Evolutionary conservation across 1,140 invertebrate genomes (phyloP).

Genomic region (Caenorhabditis remanei): DNA sequence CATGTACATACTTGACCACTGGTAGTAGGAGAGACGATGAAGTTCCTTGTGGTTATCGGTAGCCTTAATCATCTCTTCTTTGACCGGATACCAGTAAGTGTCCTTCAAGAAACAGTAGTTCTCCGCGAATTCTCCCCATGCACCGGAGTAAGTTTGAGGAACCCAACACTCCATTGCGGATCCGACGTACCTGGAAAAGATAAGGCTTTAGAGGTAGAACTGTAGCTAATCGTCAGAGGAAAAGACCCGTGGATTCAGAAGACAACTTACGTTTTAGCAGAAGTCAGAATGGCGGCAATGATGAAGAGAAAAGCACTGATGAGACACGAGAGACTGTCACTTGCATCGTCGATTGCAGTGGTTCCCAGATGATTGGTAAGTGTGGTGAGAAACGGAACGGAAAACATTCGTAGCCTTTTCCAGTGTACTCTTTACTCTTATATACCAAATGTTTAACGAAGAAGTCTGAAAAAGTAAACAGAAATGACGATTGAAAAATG

Average conservation of each 20-base stretch:
- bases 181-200: slow-evolving; percentile 21
- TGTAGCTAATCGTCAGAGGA: too few relatives aligned
- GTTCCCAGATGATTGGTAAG: slow-evolving; percentile 24
- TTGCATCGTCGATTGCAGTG: slow-evolving; percentile 35
- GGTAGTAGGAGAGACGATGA: slow-evolving; percentile 40
- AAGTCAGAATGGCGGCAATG: slow-evolving; percentile 15
- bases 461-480: too few relatives aligned
- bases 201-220: too few relatives aligned
- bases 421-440: neutral
- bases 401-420: neutral
- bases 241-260: too few relatives aligned
- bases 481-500: too few relatives aligned
- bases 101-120: slow-evolving; percentile 48
- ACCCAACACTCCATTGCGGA: slow-evolving; percentile 41
- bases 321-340: slow-evolving; percentile 28
- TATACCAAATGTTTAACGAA: too few relatives aligned
- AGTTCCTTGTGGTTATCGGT: slow-evolving; percentile 12
- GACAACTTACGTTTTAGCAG: slow-evolving; percentile 24
- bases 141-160: slow-evolving; percentile 22
- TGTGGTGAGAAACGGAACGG: slow-evolving; percentile 32
- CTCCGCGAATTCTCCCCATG: slow-evolving; percentile 45
- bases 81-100: slow-evolving; percentile 19
- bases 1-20: slow-evolving; percentile 47
- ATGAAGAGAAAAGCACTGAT: slow-evolving; percentile 49
- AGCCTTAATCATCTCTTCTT: neutral